Conservation (phyloP, 2,113 vertebrate genomes). For the Pardalotus punctatus region DNA sequence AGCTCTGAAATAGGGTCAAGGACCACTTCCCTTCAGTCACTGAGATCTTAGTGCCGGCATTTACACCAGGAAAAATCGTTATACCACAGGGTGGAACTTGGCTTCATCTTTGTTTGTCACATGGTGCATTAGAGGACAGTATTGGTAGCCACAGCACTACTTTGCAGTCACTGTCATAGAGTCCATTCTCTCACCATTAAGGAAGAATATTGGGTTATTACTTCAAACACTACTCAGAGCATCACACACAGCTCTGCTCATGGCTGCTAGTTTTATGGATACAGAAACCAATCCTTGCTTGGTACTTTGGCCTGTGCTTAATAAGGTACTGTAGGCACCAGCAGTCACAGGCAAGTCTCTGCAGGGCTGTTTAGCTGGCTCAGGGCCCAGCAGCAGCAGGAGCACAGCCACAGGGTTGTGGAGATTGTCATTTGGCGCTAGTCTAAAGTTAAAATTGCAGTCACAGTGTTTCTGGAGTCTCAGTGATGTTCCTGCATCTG, state of each 20-base stretch:
- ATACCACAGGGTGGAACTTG: neutral
- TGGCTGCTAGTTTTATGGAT: neutral
- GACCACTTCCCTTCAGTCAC: neutral
- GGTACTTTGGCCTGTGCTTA: neutral
- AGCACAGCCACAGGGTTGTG: neutral
- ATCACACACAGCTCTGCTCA: neutral
- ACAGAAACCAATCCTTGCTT: neutral
- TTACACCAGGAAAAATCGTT: neutral
- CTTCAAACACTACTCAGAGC: neutral
- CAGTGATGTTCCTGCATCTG: neutral
- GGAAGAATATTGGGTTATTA: neutral
- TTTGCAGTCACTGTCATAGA: neutral
- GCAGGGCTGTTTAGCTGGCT: neutral
- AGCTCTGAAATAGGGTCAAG: neutral
- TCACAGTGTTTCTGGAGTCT: neutral
- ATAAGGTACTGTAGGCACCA: neutral
- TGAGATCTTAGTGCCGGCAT: neutral
- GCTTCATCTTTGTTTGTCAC: neutral
- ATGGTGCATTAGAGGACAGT: neutral
- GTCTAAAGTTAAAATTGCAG: neutral
- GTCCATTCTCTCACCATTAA: neutral
- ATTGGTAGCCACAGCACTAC: neutral
- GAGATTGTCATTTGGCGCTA: neutral
- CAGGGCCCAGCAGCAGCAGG: neutral
- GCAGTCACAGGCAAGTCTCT: neutral